These are phyloP conservation scores for Nycticebus coucang DNA, from an alignment of 2,113 vertebrate genomes.

Conservation along the genomic window DNA sequence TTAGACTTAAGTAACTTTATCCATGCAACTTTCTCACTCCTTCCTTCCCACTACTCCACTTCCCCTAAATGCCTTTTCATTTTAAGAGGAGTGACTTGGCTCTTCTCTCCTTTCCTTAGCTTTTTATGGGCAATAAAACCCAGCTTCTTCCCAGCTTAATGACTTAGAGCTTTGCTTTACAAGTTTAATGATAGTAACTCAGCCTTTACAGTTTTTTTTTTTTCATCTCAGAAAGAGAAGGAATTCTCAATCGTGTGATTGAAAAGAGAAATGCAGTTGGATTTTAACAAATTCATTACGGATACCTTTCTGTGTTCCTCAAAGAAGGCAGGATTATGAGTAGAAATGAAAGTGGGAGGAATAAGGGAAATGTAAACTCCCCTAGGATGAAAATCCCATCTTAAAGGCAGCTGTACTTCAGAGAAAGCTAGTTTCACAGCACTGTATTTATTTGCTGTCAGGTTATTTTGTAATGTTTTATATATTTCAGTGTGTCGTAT, in stretches of 20 bases:
- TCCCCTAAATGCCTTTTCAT: constrained; percentile 40
- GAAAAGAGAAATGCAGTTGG: background rate
- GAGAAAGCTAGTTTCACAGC: background rate
- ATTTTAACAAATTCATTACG: constrained; percentile 11
- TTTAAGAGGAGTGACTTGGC: background rate
- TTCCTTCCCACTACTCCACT: background rate
- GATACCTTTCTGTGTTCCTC: background rate
- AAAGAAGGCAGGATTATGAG: background rate
- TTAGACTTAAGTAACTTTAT: background rate
- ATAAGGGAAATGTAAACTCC: background rate
- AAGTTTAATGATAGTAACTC: constrained; percentile 47
- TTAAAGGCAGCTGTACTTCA: background rate
- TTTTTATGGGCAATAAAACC: constrained; percentile 47
- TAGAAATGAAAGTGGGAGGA: background rate
- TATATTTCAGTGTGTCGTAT: background rate
- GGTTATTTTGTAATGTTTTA: background rate
- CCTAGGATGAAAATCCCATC: background rate
- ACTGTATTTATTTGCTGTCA: constrained; percentile 38
- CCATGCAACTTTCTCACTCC: background rate
- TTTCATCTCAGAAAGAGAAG: background rate
- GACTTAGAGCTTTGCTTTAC: constrained; percentile 48
- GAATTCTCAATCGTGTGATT: constrained; percentile 20
- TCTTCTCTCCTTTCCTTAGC: constrained; percentile 14
- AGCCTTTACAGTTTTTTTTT: background rate
- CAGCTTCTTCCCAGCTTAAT: constrained; percentile 21